Percentiles rank a stretch among this genome's conserved stretches.
These are phyloP conservation scores for Toxostoma redivivum DNA, from an alignment of 2,113 vertebrate genomes.

Conservation along the genomic window DNA sequence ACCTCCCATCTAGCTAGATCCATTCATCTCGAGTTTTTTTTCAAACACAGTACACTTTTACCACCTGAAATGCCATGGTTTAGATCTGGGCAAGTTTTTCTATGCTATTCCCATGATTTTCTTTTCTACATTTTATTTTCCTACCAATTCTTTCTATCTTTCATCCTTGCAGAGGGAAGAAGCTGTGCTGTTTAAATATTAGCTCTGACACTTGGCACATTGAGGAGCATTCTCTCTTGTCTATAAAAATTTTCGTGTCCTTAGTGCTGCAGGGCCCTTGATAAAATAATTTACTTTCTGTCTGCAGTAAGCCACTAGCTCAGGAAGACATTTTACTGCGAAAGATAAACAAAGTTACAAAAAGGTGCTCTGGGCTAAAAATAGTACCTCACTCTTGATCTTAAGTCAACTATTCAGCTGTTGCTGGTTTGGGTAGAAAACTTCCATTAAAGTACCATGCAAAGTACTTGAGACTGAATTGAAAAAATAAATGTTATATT, in stretches of 20 bases:
- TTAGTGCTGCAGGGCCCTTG: neutral
- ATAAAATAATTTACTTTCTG: neutral
- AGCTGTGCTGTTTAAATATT: neutral
- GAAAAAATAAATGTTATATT: neutral
- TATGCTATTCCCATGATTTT: neutral
- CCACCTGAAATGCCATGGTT: neutral
- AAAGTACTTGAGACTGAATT: neutral
- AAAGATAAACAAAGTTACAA: neutral
- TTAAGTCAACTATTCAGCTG: neutral
- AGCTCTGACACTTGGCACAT: neutral
- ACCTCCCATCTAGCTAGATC: neutral
- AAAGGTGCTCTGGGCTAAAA: neutral
- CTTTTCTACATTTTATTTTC: neutral
- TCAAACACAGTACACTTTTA: neutral
- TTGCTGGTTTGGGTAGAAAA: neutral
- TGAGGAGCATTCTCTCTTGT: neutral
- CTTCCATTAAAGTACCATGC: neutral
- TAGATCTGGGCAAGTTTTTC: neutral
- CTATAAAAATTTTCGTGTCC: neutral
- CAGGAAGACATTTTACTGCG: neutral
- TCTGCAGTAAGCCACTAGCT: neutral
- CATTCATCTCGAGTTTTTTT: neutral
- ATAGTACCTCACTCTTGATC: neutral
- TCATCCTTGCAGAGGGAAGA: neutral
- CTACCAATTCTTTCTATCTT: neutral